Conservation (phyloP, 2,888 invertebrate genomes). For the Scaptomyza caliginosa region DNA sequence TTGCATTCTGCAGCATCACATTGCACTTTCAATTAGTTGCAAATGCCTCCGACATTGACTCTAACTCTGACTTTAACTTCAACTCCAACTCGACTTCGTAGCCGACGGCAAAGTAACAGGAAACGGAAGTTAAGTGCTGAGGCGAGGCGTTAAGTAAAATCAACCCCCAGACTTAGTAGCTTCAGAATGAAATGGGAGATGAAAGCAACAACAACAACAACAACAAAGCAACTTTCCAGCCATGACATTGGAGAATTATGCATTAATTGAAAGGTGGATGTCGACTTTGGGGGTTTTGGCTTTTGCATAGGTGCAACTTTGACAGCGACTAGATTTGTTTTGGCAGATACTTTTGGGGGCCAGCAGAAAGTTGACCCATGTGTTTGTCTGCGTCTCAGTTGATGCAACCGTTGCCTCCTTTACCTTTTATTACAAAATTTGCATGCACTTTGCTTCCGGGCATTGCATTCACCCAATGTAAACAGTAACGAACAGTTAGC, state of each 20-base stretch:
- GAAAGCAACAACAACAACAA: conserved; percentile 66
- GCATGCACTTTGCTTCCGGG: conserved; percentile 58
- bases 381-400: conserved; percentile 16
- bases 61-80: conserved; percentile 1
- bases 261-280: conserved; percentile 76
- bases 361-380: conserved; percentile 55
- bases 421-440: conserved; percentile 19
- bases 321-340: conserved; percentile 49
- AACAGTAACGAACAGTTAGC: conserved; percentile 24
- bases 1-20: conserved; percentile 82
- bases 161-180: conserved; percentile 58
- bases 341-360: conserved; percentile 48
- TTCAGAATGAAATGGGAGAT: conserved; percentile 25
- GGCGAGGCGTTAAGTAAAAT: conserved; percentile 79
- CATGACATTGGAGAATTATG: conserved; percentile 76
- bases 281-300: conserved; percentile 33
- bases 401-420: conserved; percentile 14
- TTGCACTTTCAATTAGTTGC: conserved; percentile 83
- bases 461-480: conserved; percentile 44
- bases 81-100: conserved; percentile 14
- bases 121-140: conserved; percentile 82
- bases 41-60: conserved; percentile 60
- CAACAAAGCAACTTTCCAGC: conserved; percentile 46
- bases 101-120: conserved; percentile 66
- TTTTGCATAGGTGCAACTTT: conserved; percentile 51